Base-by-base conservation (phyloP, 1,140 invertebrate species). In the Leptestheria dahalacensis region DNA sequence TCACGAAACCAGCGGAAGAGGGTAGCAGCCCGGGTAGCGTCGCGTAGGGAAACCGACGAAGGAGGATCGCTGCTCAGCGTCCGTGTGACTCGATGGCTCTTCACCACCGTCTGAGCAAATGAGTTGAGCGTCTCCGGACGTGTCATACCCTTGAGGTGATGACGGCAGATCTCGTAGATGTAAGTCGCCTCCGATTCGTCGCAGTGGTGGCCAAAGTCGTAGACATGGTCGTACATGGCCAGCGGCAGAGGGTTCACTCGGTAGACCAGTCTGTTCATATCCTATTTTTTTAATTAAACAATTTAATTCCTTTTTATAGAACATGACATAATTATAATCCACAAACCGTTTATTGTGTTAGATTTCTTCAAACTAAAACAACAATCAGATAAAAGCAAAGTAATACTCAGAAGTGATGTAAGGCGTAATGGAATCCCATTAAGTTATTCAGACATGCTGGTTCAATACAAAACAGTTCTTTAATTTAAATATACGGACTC, bases 141-240 rank as follows among this genome's bases (percentile, higher is more conserved):
- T 1, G 15, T 11, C 15, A 33, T 4, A 1, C 3, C 33, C 6
- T 26, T 26, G 1, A 55, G 28, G 3, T 20, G 20, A 18, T 55
- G 53, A 12, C 33, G 53, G 15, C 53, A 55, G 9, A 55, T 55
- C 33, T 55, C 53, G 15, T 55, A 20, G 21, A 55, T 55, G 21
- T 55, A 55, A 9, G 53, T 55, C 25, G 26, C 21, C 25, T 55
- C 53, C 12, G 53, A 26, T 25, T 55, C 53, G 26, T 55, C 53
- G 53, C 53, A 55, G 15, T 29, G 53, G 2, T 25, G 53, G 20
- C 53, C 53, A 18, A 55, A 55, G 9, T 55, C 53, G 15, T 55
- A 55, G 11, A 55, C 33, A 11, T 55, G 53, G 6, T 55, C 53
- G 21, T 55, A 55, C 4, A 55, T 29, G 2, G 53, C 53, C 26